Evolutionary conservation across 1,140 invertebrate genomes (phyloP).

Genomic region (Tenebrio molitor): DNA sequence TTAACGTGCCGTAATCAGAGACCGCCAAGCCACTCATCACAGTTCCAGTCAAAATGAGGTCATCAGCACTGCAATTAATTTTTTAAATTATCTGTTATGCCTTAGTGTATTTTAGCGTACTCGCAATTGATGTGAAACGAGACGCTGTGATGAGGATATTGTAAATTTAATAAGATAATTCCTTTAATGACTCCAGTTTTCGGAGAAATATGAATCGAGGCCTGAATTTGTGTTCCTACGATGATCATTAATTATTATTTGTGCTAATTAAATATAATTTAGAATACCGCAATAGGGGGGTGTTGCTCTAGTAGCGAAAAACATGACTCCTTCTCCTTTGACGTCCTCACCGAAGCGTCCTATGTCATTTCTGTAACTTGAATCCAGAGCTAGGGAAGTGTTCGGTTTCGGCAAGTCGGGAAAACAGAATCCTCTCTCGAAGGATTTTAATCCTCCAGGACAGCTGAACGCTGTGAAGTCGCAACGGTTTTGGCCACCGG

Average conservation of each 20-base stretch:
- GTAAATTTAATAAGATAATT: constrained; percentile 59
- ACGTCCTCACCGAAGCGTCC: constrained; percentile 63
- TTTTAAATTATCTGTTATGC: constrained; percentile 12
- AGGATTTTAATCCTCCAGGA: constrained; percentile 61
- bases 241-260: constrained; percentile 42
- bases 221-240: constrained; percentile 64
- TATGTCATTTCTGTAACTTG: constrained; percentile 59
- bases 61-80: constrained; percentile 50
- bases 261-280: neutral
- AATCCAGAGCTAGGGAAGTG: constrained; percentile 55
- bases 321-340: constrained; percentile 65
- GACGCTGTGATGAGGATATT: constrained; percentile 57
- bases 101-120: constrained; percentile 54
- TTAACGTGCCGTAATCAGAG: constrained; percentile 53
- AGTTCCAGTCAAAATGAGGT: constrained; percentile 57
- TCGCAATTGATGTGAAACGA: constrained; percentile 61
- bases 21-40: constrained; percentile 58
- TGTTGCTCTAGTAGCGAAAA: constrained; percentile 62
- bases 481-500: constrained; percentile 54
- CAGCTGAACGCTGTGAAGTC: constrained; percentile 65
- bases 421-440: constrained; percentile 65
- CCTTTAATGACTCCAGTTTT: constrained; percentile 60
- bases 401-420: constrained; percentile 56
- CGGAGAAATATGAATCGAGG: constrained; percentile 60
- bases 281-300: constrained; percentile 64